Percentiles rank a stretch among this genome's conserved stretches.
These are phyloP conservation scores for Thaumatotibia leucotreta DNA, from an alignment of 1,140 invertebrate genomes.

Conservation along the genomic window DNA sequence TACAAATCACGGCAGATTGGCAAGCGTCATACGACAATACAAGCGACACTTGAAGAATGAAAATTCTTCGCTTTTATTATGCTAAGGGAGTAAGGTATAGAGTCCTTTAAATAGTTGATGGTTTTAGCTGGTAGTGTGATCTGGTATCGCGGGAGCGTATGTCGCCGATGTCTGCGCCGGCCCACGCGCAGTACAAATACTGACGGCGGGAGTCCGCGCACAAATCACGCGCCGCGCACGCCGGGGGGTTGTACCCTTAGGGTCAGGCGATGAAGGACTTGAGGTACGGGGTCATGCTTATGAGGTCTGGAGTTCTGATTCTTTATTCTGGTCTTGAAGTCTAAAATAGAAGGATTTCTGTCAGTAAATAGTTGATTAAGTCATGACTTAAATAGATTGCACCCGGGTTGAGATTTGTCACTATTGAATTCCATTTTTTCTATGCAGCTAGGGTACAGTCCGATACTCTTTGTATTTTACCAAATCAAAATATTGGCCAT, in stretches of 20 bases:
- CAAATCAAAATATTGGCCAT: too few relatives aligned
- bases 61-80: not conserved
- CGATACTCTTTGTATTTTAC: too few relatives aligned
- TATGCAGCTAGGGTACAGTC: too few relatives aligned
- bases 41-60: not conserved
- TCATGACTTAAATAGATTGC: too few relatives aligned
- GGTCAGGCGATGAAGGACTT: not conserved
- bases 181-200: constrained; percentile 63
- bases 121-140: not conserved
- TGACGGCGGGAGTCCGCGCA: constrained; percentile 62
- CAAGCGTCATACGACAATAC: not conserved
- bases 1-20: not conserved
- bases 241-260: constrained; percentile 32
- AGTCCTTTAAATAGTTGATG: not conserved
- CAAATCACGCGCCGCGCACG: constrained; percentile 61
- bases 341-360: too few relatives aligned
- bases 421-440: too few relatives aligned
- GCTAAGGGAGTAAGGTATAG: not conserved
- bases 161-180: constrained; percentile 28
- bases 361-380: too few relatives aligned
- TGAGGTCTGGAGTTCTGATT: not conserved
- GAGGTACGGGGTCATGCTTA: not conserved
- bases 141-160: constrained; percentile 23
- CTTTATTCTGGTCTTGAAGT: not conserved
- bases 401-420: too few relatives aligned